Percentiles rank a stretch among this genome's conserved stretches.
Conservation (phyloP, 2,113 vertebrate species). For the Tychaedon coryphoeus region DNA sequence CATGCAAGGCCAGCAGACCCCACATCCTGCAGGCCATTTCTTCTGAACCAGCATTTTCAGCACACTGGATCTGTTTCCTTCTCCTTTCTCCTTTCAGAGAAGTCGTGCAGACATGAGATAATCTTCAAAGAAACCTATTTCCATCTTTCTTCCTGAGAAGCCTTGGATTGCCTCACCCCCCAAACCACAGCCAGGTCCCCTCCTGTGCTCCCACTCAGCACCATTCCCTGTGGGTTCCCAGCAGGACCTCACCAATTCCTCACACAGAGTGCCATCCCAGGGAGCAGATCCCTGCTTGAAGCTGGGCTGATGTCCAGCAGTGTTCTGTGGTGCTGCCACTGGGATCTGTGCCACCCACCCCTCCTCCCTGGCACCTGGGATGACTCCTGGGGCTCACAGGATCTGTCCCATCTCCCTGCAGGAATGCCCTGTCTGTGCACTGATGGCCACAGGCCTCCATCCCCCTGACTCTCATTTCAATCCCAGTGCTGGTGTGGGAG, state of each 20-base stretch:
- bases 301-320: not conserved
- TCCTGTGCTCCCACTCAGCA: not conserved
- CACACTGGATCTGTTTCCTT: not conserved
- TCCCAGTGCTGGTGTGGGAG: not conserved
- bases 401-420: not conserved
- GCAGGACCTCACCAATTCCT: not conserved
- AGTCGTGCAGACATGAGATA: not conserved
- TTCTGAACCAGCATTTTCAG: not conserved
- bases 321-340: accelerated
- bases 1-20: not conserved
- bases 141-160: not conserved
- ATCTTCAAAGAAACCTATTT: not conserved
- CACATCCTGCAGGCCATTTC: not conserved
- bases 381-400: not conserved
- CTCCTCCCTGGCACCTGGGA: not conserved
- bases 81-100: slow-evolving; percentile 32
- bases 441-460: not conserved
- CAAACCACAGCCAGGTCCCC: not conserved
- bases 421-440: not conserved
- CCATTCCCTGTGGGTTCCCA: accelerated
- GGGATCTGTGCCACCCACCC: not conserved
- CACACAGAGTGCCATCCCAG: accelerated
- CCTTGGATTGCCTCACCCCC: not conserved
- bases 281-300: not conserved
- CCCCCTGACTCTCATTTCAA: too few species aligned